These are phyloP conservation scores for Dione juno DNA, from an alignment of 2,888 invertebrate species.

Conservation along the genomic window DNA sequence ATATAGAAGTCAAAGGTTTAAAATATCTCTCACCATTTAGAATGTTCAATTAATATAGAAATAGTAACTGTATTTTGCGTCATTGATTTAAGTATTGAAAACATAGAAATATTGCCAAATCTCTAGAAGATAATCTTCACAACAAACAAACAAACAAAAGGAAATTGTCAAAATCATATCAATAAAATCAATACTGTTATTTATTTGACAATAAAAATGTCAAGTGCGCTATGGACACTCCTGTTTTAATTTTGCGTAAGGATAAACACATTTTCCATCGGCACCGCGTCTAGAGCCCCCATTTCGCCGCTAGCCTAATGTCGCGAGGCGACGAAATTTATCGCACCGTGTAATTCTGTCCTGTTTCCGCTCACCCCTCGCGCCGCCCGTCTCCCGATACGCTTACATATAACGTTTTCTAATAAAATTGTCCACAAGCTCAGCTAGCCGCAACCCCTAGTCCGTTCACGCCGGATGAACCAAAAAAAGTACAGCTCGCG, in stretches of 20 bases:
- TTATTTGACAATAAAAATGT: slow-evolving; percentile 65
- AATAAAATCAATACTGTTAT: slow-evolving; percentile 29
- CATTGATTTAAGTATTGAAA: too few species aligned
- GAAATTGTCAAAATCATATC: background rate
- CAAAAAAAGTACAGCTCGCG: slow-evolving; percentile 83
- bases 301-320: slow-evolving; percentile 73
- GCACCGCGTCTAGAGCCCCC: slow-evolving; percentile 55
- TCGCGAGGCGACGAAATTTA: slow-evolving; percentile 80
- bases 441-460: slow-evolving; percentile 73
- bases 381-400: slow-evolving; percentile 72
- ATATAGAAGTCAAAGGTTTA: too few species aligned
- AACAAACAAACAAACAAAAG: background rate
- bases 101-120: background rate
- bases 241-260: slow-evolving; percentile 77
- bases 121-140: background rate
- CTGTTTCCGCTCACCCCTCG: slow-evolving; percentile 60
- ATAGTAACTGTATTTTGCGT: too few species aligned
- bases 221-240: slow-evolving; percentile 75
- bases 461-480: slow-evolving; percentile 80
- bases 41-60: too few species aligned
- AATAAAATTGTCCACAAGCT: slow-evolving; percentile 83
- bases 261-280: slow-evolving; percentile 69
- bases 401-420: slow-evolving; percentile 79
- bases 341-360: slow-evolving; percentile 78
- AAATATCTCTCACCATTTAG: too few species aligned